Base-by-base conservation (phyloP, 2,113 vertebrate species). In the Sphyrna mokarran region DNA sequence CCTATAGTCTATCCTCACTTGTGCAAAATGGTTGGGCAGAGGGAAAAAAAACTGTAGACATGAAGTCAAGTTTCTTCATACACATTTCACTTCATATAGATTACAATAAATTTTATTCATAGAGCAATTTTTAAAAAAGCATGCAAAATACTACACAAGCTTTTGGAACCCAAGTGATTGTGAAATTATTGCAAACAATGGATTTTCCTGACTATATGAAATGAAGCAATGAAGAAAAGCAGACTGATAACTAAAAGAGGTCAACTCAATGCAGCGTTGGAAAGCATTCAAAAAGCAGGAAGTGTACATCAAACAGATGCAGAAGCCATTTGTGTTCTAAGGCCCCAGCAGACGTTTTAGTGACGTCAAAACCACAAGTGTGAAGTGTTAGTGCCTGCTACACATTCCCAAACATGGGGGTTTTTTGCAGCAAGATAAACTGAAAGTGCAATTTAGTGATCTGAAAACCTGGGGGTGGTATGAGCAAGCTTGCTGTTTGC, bases 241-340 rank as follows among this genome's bases (percentile, higher is more conserved):
- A 83, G 78, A 18, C n/a, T 37, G 37, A 70, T 48, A 48, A 69
- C 11, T 72, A 29, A 40, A 95, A 93, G 20, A 48, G 68, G 43
- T 20, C 26, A 72, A 95, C 37, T 72, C 22, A 22, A 94, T 13
- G 63, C 16, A 11, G 93, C 72, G 40, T 43, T 43, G n/a, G 66
- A 43, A 94, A 94, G 22, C 91, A 94, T 18, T 94, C 91, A 66
- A 63, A 58, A 63, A 91, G 13, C 61, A 66, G 61, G 89, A 89
- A 89, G 9, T 89, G 86, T 58, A 89, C 10, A 54, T 61, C 78
- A 18, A 11, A 89, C 1, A 54, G 11, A 33, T 89, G 63, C 63
- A 66, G 43, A 7, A 40, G 4, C 91, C n/a, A 68, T 69, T 63
- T 68, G 18, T 94, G 91, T 66, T 68, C 40, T 37, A 69, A 69